A percentile compares a stretch with the other conserved stretches of the same genome.
phyloP scores from a whole-genome alignment of 2,113 vertebrate genomes.

The Lophius piscatorius region DNA sequence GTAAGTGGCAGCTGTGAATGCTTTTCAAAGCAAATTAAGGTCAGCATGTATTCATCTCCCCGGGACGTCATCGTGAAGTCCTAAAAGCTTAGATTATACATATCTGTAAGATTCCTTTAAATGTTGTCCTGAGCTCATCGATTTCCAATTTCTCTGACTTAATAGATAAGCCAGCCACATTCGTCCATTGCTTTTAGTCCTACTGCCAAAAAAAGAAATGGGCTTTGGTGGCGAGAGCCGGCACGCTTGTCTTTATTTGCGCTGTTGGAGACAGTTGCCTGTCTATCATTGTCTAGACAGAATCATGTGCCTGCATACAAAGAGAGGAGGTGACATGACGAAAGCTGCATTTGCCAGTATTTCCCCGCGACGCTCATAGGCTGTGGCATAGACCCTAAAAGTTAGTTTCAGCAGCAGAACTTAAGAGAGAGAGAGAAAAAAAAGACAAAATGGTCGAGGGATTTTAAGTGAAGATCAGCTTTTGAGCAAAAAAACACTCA shows the following conservation, averaged over 20 bases:
- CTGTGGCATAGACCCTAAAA: slow-evolving; percentile 47
- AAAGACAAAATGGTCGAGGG: slow-evolving; percentile 24
- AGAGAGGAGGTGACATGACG: slow-evolving; percentile 57
- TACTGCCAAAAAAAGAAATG: slow-evolving; percentile 45
- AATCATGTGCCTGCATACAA: slow-evolving; percentile 71
- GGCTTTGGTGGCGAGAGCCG: slow-evolving; percentile 5
- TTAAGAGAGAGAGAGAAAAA: no score
- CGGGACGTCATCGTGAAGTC: slow-evolving; percentile 34
- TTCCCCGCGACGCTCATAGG: slow-evolving; percentile 49
- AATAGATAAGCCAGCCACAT: slow-evolving; percentile 63
- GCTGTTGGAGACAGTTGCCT: slow-evolving; percentile 65
- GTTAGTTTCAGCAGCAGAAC: slow-evolving; percentile 49
- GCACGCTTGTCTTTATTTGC: slow-evolving; percentile 18
- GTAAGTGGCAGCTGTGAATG: slow-evolving; percentile 59
- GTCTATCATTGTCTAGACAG: slow-evolving; percentile 69
- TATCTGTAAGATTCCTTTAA: slow-evolving; percentile 43
- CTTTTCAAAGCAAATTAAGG: slow-evolving; percentile 62
- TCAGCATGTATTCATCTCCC: slow-evolving; percentile 48
- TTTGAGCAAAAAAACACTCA: slow-evolving; percentile 55
- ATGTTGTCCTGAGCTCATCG: slow-evolving; percentile 47
- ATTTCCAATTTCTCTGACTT: slow-evolving; percentile 44
- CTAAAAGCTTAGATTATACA: slow-evolving; percentile 23
- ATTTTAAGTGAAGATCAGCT: slow-evolving; percentile 50
- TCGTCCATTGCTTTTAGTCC: slow-evolving; percentile 57
- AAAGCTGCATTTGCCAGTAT: slow-evolving; percentile 63